phyloP scores from a whole-genome alignment of 64 coral and sea anemone genomes.

The Stichodactyla mertensii region DNA sequence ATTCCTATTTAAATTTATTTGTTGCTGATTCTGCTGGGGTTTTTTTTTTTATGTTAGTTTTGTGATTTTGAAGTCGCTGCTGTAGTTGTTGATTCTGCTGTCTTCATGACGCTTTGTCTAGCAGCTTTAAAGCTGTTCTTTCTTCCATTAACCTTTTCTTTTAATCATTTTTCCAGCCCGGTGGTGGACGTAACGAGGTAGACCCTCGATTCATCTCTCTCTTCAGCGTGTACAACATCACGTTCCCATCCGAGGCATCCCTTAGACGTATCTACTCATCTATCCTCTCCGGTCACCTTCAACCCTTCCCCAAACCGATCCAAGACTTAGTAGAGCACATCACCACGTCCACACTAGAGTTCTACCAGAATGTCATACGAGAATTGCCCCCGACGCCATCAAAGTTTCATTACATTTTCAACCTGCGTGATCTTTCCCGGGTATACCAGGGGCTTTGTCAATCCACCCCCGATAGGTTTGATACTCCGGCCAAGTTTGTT shows the following conservation, averaged over 20 bases:
- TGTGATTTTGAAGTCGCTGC: background rate
- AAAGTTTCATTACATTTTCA: constrained; percentile 99
- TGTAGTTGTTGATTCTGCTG: background rate
- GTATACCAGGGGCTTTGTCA: constrained; percentile 93
- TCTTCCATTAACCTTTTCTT: background rate
- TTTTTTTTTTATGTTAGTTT: no score
- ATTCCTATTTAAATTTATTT: no score
- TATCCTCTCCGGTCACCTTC: constrained; percentile 82
- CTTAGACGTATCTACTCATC: constrained; percentile 90
- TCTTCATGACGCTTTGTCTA: background rate
- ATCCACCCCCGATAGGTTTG: constrained; percentile 89
- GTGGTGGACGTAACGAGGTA: constrained; percentile 96
- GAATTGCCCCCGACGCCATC: constrained; percentile 90
- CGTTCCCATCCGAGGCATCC: constrained; percentile 95
- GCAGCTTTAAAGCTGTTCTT: background rate
- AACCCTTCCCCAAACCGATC: constrained; percentile 85
- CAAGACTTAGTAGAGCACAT: constrained; percentile 64
- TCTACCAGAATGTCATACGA: constrained; percentile 77
- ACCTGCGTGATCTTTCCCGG: constrained; percentile 93
- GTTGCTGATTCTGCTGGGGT: background rate
- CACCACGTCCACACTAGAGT: constrained; percentile 78
- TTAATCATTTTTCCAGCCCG: constrained; percentile 58
- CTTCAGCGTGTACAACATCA: constrained; percentile 99
- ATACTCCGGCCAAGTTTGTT: constrained; percentile 76
- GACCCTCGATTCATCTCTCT: constrained; percentile 97